Percentiles rank a stretch among this genome's conserved stretches.
Evolutionary conservation across 2,113 vertebrate genomes (phyloP).

Genomic region (Aspiorhynchus laticeps): DNA sequence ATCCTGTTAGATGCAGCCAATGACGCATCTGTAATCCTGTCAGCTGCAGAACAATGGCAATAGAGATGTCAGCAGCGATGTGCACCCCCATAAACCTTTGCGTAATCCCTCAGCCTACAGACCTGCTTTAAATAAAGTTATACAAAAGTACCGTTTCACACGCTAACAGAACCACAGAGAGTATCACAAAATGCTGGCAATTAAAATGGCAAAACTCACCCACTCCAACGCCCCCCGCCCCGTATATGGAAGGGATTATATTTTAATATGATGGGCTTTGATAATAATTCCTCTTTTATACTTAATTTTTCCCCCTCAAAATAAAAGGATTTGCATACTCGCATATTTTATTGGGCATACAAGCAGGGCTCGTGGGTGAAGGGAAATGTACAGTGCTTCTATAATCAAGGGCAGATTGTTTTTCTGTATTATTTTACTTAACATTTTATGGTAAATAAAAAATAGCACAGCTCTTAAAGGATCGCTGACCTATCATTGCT

Average conservation of each 20-base stretch:
- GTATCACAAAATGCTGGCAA: slow-evolving; percentile 33
- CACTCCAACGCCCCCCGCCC: slow-evolving; percentile 58
- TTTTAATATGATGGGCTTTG: slow-evolving; percentile 76
- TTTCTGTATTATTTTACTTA: slow-evolving; percentile 41
- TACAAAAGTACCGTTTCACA: neutral
- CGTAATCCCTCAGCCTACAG: slow-evolving; percentile 29
- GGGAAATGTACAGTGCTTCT: slow-evolving; percentile 41
- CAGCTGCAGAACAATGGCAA: slow-evolving; percentile 58
- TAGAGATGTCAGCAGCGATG: slow-evolving; percentile 21
- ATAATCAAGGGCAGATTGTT: slow-evolving; percentile 49
- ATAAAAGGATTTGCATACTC: slow-evolving; percentile 52
- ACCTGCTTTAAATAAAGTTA: slow-evolving; percentile 42
- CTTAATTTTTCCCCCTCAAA: slow-evolving; percentile 65
- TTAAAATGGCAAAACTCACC: slow-evolving; percentile 59
- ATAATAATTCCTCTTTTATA: slow-evolving; percentile 67
- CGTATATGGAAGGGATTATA: slow-evolving; percentile 70
- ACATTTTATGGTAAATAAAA: slow-evolving; percentile 28
- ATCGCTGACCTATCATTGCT: neutral
- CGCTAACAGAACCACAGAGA: neutral
- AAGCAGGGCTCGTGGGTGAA: slow-evolving; percentile 20
- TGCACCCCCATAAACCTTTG: slow-evolving; percentile 18
- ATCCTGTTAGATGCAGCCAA: slow-evolving; percentile 72
- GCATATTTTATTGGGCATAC: slow-evolving; percentile 45
- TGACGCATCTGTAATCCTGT: slow-evolving; percentile 65
- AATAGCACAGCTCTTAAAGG: slow-evolving; percentile 45